Conservation (phyloP, 2,113 vertebrate species). For the Paraplagusia blochii region DNA sequence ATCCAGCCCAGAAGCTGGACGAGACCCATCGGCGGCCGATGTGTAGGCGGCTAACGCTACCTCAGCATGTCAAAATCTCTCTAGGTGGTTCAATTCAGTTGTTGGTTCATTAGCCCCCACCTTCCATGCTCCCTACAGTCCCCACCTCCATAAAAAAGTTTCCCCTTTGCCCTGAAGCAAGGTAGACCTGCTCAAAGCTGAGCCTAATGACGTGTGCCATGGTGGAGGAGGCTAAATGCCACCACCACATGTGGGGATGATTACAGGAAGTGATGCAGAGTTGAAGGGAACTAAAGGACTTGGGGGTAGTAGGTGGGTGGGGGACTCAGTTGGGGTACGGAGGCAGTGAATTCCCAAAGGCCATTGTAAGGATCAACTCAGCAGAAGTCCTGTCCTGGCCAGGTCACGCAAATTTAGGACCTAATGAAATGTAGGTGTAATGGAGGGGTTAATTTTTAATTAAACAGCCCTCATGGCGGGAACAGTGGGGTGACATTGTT, state of each 20-base stretch:
- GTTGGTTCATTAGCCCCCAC: conserved; percentile 66
- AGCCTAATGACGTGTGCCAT: conserved; percentile 75
- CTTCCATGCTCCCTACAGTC: conserved; percentile 38
- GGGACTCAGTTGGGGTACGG: conserved; percentile 53
- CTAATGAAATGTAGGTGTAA: conserved; percentile 50
- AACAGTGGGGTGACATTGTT: conserved; percentile 16
- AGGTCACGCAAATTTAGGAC: conserved; percentile 71
- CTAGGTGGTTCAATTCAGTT: conserved; percentile 68
- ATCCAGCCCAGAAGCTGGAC: conserved; percentile 43
- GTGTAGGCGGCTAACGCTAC: conserved; percentile 52
- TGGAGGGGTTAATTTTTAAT: conserved; percentile 67
- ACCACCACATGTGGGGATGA: conserved; percentile 76
- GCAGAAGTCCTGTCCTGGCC: conserved; percentile 64
- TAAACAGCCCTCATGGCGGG: conserved; percentile 40
- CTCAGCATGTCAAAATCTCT: conserved; percentile 72
- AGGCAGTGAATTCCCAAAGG: conserved; percentile 67
- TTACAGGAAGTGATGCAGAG: conserved; percentile 74
- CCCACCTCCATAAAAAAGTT: conserved; percentile 60
- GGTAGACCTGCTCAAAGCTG: conserved; percentile 69
- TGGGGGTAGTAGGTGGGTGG: conserved; percentile 18
- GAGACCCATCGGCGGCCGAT: conserved; percentile 25
- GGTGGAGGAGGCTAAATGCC: conserved; percentile 64
- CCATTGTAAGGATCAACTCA: conserved; percentile 65
- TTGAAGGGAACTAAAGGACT: conserved; percentile 62
- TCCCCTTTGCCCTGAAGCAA: conserved; percentile 66